phyloP scores from a whole-genome alignment of 2,797 vertebrate genomes.

The Mycteria americana region DNA sequence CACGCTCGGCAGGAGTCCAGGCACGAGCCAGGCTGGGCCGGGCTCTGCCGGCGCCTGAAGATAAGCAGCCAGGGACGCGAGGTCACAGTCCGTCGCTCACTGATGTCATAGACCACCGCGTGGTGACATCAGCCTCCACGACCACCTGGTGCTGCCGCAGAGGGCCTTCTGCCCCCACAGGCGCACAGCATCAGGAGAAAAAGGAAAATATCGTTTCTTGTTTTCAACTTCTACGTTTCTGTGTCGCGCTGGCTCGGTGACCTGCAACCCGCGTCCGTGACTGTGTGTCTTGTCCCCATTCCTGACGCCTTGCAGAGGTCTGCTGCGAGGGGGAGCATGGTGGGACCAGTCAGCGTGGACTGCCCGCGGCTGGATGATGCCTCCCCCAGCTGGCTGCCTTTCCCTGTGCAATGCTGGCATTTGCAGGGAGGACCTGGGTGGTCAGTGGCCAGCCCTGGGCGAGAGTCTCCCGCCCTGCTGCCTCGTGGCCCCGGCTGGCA shows the following conservation, averaged over 20 bases:
- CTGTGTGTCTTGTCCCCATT: background rate
- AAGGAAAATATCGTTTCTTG: background rate
- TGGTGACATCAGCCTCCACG: background rate
- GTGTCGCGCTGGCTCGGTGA: too few species aligned
- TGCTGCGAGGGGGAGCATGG: too few species aligned
- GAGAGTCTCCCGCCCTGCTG: too few species aligned
- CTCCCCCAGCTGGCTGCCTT: background rate
- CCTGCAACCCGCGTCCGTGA: too few species aligned
- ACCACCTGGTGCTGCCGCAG: background rate
- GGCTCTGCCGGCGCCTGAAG: accelerated
- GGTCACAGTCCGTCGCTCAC: background rate
- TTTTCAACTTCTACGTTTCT: background rate
- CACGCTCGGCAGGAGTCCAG: background rate
- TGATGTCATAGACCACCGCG: background rate
- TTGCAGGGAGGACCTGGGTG: too few species aligned
- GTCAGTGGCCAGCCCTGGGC: too few species aligned
- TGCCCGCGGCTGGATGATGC: background rate
- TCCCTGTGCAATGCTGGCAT: too few species aligned
- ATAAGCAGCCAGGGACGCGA: background rate
- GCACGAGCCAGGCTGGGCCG: background rate
- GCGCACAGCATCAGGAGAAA: background rate
- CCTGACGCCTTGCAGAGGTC: background rate
- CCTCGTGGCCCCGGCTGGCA: too few species aligned
- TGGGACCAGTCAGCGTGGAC: background rate
- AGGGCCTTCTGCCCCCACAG: too few species aligned